Evolutionary conservation across 2,888 invertebrate genomes (phyloP).

Genomic region (Drosophila histrio): DNA sequence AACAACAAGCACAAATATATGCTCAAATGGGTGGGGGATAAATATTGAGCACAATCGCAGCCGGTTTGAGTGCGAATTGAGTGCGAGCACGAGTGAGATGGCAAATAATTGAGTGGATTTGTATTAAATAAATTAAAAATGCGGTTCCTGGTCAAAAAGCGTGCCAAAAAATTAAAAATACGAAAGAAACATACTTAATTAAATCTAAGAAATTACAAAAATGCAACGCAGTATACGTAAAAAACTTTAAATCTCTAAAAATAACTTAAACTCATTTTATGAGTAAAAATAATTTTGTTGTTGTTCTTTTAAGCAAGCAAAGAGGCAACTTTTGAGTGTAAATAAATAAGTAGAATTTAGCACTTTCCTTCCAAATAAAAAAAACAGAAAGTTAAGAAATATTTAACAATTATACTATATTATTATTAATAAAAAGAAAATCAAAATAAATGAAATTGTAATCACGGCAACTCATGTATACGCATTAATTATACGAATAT

Average conservation of each 20-base stretch:
- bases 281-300: slow-evolving; percentile 14
- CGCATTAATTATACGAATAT: slow-evolving; percentile 53
- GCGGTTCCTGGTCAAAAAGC: slow-evolving; percentile 48
- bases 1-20: slow-evolving; percentile 22
- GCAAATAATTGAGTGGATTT: slow-evolving; percentile 48
- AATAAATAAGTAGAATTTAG: slow-evolving; percentile 57
- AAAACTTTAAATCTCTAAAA: slow-evolving; percentile 8
- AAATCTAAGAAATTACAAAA: slow-evolving; percentile 63
- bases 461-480: slow-evolving; percentile 73
- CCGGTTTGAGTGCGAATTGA: slow-evolving; percentile 46
- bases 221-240: slow-evolving; percentile 81
- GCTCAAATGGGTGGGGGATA: slow-evolving; percentile 61
- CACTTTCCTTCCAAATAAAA: slow-evolving; percentile 62
- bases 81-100: slow-evolving; percentile 6
- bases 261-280: slow-evolving; percentile 55
- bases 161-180: slow-evolving; percentile 49
- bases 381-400: background rate
- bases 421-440: slow-evolving; percentile 39
- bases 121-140: slow-evolving; percentile 22
- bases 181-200: slow-evolving; percentile 17
- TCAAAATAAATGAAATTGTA: slow-evolving; percentile 69
- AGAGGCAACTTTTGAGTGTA: slow-evolving; percentile 49
- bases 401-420: slow-evolving; percentile 15
- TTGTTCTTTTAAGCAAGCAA: slow-evolving; percentile 37
- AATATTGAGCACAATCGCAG: slow-evolving; percentile 46